Percentiles rank a stretch among this genome's conserved stretches.
phyloP scores from a whole-genome alignment of 1,140 invertebrate genomes.

The Thaumatotibia leucotreta region DNA sequence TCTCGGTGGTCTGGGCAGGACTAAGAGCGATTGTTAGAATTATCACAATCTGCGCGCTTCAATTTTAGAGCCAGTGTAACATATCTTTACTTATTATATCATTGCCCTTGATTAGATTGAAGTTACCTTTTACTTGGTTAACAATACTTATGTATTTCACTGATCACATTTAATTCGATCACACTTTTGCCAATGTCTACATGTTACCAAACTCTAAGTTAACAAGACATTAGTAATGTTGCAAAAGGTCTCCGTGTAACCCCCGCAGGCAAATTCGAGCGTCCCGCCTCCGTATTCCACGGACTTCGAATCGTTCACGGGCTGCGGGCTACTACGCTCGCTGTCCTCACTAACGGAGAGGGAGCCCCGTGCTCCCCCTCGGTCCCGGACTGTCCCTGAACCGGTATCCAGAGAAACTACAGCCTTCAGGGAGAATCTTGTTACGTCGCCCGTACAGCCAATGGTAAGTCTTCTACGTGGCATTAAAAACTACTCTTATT shows the following conservation, averaged over 20 bases:
- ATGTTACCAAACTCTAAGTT: not conserved
- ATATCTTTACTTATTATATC: no score
- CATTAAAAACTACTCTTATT: no score
- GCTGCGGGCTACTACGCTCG: slow-evolving; percentile 56
- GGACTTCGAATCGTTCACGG: slow-evolving; percentile 76
- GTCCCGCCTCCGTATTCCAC: slow-evolving; percentile 88
- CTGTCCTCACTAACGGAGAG: slow-evolving; percentile 59
- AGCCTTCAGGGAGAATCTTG: slow-evolving; percentile 53
- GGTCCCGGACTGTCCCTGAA: slow-evolving; percentile 17
- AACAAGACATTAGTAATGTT: not conserved
- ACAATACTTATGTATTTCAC: no score
- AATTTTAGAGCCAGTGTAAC: no score
- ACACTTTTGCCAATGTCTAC: not conserved
- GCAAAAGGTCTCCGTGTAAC: not conserved
- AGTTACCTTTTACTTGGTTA: no score
- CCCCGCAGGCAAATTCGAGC: slow-evolving; percentile 82
- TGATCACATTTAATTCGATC: not conserved
- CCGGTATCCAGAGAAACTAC: slow-evolving; percentile 20
- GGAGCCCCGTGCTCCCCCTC: slow-evolving; percentile 16
- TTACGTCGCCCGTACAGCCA: slow-evolving; percentile 49
- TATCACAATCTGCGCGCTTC: no score
- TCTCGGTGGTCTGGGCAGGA: no score
- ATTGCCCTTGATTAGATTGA: no score
- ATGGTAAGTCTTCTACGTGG: not conserved
- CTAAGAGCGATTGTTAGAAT: no score